A percentile compares a stretch with the other conserved stretches of the same genome.
phyloP scores from a whole-genome alignment of 2,888 invertebrate genomes.

The Aporophyla nigra region DNA sequence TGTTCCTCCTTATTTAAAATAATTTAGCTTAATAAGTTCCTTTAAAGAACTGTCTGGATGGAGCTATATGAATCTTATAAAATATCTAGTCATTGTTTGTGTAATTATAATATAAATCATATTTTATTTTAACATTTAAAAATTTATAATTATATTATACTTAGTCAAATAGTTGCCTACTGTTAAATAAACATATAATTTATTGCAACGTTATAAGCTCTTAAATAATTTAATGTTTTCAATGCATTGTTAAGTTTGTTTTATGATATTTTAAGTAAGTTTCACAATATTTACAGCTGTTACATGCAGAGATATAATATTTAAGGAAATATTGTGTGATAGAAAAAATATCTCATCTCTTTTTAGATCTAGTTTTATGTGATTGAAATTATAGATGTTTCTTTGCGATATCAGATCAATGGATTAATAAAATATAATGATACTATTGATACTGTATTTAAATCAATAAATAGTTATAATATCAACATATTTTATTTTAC shows the following conservation, averaged over 20 bases:
- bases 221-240: neutral
- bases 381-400: neutral
- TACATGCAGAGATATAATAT: neutral
- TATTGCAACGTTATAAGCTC: neutral
- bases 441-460: neutral
- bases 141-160: constrained; percentile 5
- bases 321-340: neutral
- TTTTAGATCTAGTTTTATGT: neutral
- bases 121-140: constrained; percentile 2
- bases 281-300: neutral
- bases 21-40: constrained; percentile 15
- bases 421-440: neutral
- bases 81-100: constrained; percentile 24
- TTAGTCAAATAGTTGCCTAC: neutral
- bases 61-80: neutral
- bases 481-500: constrained; percentile 17
- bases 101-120: neutral
- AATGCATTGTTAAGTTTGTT: constrained; percentile 12
- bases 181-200: constrained; percentile 16
- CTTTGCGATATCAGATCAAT: neutral
- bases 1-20: constrained; percentile 46
- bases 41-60: neutral
- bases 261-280: neutral
- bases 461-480: constrained; percentile 1
- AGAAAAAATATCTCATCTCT: neutral